Base-by-base conservation (phyloP, 1,140 invertebrate genomes). In the Heliconius congener region DNA sequence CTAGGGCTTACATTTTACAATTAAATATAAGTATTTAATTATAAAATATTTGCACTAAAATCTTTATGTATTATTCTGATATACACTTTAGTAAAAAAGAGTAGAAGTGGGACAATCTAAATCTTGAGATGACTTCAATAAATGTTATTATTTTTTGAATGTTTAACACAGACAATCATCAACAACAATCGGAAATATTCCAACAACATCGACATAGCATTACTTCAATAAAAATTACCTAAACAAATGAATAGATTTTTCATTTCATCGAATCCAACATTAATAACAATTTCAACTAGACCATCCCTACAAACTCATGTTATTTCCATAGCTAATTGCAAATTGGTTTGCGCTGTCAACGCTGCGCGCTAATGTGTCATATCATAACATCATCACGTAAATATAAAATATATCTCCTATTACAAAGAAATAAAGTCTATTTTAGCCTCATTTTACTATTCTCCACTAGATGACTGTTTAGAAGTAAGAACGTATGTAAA, bases 301-400 rank as follows among this genome's bases (percentile, higher is more conserved):
- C 83, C 90, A 86, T 42, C 71, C 55, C 79, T 80, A 80, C 2
- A 71, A 71, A 80, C 85, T 76, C 84, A 83, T 85, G 88, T 86
- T 90, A 88, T 91, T 90, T 90, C 91, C 92, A 91, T 92, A 85
- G 86, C 92, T 92, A 93, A 93, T 93, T 93, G 92, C 85, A 92
- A 93, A 93, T 93, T 90, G 90, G 85, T 85, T 82, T 73, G 82
- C 80, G 85, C 87, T 92, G 89, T 90, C 91, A 93, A 88, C 90
- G 87, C 81, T 74, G 83, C 79, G 83, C 87, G 90, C 86, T 93
- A 93, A 93, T 92, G 89, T 93, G 91, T 91, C 90, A 91, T 91
- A 91, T 87, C 84, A 85, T 84, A 77, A 71, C 72, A 71, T 39
- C 42, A 70, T 18, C 46, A 78, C 80, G 74, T 72, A 55, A 27